Evolutionary conservation across 2,113 vertebrate genomes (phyloP), one percentile per base, ranked within the genome.

Genomic region (Oplegnathus fasciatus): DNA sequence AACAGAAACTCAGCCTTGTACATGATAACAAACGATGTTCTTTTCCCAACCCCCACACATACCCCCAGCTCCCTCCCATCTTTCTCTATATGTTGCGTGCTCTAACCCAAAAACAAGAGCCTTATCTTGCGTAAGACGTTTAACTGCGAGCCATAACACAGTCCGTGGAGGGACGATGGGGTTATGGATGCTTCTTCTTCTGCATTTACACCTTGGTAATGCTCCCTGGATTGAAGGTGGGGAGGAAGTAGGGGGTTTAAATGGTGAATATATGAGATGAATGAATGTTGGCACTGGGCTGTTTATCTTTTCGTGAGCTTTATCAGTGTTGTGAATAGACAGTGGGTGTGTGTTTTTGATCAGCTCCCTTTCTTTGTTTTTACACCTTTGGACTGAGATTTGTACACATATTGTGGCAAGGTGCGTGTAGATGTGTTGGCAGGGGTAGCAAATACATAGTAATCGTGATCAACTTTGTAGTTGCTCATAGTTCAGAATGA

Each of bases 1-100:
- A 94, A 94, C 32, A 78, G 93, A 95, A 95, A 95, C 93, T 93
- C 24, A 89, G 34, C 66, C 20, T 9, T 60, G 52, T 32, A 44
- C 26, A 55, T 52, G 32, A 14, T 62, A 46, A 32, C 66, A 62
- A 20, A 26, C 5, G 5, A 37, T 73, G 37, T 48, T 22, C n/a
- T 1, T 58, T 48, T 62, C 79, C 70, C 65, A 58, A 15, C 60
- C 64, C 57, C 52, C 78, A 72, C 42, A 7, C 42, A 11, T 4
- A 18, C 2, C 6, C 72, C 30, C 37, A 10, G 32, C 34, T 58
- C 52, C 77, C 57, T 77, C 83, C 68, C 57, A 46, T 52, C 57
- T 26, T 22, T n/a, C 15, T 58, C 54, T 82, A 72, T 78, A 79
- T 42, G 64, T 69, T 70, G 32, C 32, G 22, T 44, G 2, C 70